A percentile compares a stretch with the other conserved stretches of the same genome.
Conservation (phyloP, 2,113 vertebrate genomes). For the Pseudopodoces humilis region DNA sequence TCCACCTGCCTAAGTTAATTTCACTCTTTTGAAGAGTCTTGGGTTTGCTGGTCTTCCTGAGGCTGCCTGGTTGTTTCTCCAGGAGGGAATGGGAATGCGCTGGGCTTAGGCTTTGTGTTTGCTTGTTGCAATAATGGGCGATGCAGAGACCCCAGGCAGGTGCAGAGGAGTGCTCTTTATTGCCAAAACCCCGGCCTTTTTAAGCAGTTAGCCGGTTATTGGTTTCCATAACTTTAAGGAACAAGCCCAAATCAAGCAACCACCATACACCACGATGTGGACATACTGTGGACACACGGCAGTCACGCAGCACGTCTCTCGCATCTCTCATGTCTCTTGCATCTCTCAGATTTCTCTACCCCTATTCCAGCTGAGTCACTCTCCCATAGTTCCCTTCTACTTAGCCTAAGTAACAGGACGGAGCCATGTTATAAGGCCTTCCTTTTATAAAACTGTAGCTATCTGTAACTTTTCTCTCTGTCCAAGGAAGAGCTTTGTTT, state of each 20-base stretch:
- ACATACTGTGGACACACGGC: neutral
- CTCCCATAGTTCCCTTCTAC: neutral
- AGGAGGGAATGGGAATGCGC: neutral
- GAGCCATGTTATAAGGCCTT: neutral
- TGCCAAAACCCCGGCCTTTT: neutral
- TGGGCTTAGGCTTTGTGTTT: neutral
- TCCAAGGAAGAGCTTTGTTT: neutral
- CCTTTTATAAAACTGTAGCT: neutral
- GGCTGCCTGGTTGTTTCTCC: neutral
- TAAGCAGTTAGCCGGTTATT: neutral
- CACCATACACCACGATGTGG: neutral
- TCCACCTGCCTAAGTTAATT: neutral
- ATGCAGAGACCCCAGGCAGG: neutral
- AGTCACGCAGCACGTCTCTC: neutral
- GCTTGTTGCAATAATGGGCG: fast-evolving
- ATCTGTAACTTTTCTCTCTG: neutral
- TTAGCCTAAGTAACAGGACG: neutral
- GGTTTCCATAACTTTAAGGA: neutral
- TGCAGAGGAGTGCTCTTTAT: neutral
- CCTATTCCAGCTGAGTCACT: neutral
- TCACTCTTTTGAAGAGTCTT: neutral
- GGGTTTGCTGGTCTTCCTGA: neutral
- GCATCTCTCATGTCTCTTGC: neutral
- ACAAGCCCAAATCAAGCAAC: neutral
- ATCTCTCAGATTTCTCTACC: neutral